A percentile compares a stretch with the other conserved stretches of the same genome.
phyloP scores from a whole-genome alignment of 2,888 invertebrate genomes.

The Agelastica alni region DNA sequence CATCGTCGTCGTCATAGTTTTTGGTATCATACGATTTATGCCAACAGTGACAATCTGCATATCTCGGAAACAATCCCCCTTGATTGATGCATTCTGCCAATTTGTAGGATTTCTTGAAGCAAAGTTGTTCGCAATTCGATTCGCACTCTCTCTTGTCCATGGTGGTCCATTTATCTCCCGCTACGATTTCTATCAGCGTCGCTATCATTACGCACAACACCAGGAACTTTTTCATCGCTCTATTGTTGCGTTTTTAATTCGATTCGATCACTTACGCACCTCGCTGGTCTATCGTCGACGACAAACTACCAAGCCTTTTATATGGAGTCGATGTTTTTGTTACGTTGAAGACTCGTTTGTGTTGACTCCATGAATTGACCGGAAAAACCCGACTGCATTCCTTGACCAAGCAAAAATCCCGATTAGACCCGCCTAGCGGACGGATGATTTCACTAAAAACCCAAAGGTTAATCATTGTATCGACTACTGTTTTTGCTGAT shows the following conservation, averaged over 20 bases:
- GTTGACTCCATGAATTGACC: constrained; percentile 11
- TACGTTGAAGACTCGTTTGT: no score
- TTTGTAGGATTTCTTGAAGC: constrained; percentile 4
- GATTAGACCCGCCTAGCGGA: neutral
- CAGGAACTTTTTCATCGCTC: constrained; percentile 26
- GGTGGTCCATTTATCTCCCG: constrained; percentile 15
- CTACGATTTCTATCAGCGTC: neutral
- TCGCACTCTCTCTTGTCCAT: constrained; percentile 23
- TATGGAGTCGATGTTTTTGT: no score
- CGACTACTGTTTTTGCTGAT: no score
- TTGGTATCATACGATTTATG: constrained; percentile 3
- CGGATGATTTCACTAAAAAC: no score
- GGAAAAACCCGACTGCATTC: constrained; percentile 19
- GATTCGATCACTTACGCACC: no score
- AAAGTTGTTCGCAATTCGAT: constrained; percentile 13
- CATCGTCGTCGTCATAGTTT: constrained; percentile 1
- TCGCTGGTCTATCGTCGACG: no score
- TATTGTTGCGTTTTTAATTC: no score
- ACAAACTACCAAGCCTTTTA: no score
- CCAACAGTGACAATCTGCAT: constrained; percentile 29
- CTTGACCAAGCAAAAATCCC: neutral
- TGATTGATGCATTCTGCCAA: constrained; percentile 24
- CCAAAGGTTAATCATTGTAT: no score
- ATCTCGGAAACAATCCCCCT: constrained; percentile 29
- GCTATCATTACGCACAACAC: constrained; percentile 18